A percentile compares a stretch with the other conserved stretches of the same genome.
Evolutionary conservation across 2,797 vertebrate species (phyloP).

Genomic region (Danionella dracula): DNA sequence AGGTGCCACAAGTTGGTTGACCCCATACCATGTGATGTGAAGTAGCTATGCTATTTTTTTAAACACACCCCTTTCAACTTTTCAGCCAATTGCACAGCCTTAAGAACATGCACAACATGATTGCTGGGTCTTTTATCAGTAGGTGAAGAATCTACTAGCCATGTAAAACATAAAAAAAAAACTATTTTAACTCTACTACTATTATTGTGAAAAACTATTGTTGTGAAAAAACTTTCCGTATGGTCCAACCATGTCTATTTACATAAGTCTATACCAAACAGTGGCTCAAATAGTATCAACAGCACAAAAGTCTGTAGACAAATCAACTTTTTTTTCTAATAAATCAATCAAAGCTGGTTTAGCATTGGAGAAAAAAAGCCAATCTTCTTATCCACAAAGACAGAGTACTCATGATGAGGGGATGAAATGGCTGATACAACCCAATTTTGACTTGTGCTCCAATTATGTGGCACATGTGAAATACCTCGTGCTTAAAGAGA

Average conservation of each 20-base stretch:
- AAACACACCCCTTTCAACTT: too few species aligned
- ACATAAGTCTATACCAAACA: conserved; percentile 47
- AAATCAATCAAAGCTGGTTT: conserved; percentile 8
- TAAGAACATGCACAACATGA: too few species aligned
- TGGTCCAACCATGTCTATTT: conserved; percentile 32
- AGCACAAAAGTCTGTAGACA: not conserved
- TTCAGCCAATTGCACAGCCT: too few species aligned
- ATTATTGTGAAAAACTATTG: too few species aligned
- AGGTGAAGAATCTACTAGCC: too few species aligned
- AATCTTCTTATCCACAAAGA: conserved; percentile 45
- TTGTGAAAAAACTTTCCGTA: too few species aligned
- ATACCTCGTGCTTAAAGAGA: conserved; percentile 55
- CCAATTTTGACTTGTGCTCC: not conserved
- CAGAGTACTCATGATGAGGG: conserved; percentile 11
- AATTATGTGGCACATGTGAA: conserved; percentile 37
- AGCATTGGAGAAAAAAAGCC: conserved; percentile 37
- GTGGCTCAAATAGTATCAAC: conserved; percentile 41
- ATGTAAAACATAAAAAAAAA: too few species aligned
- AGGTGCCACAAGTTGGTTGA: too few species aligned
- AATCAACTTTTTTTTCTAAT: not conserved
- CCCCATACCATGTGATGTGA: too few species aligned
- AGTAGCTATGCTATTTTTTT: too few species aligned
- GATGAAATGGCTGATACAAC: not conserved
- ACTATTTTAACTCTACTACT: too few species aligned
- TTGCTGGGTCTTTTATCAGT: too few species aligned